phyloP scores from a whole-genome alignment of 2,113 vertebrate genomes.

The Cheirogaleus medius region DNA sequence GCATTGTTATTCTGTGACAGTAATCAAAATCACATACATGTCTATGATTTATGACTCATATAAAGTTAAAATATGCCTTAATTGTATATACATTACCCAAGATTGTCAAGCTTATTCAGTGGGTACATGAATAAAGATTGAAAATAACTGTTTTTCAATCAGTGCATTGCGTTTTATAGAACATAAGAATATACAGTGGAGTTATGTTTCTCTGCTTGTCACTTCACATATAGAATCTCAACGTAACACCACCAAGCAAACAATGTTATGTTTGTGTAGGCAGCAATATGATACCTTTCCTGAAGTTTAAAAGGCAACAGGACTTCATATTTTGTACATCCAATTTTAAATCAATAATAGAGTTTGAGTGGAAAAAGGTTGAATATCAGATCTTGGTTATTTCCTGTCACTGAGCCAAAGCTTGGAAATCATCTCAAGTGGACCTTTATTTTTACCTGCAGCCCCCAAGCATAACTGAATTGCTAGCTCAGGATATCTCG shows the following conservation, averaged over 20 bases:
- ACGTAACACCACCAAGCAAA: slow-evolving; percentile 43
- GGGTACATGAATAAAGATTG: slow-evolving; percentile 53
- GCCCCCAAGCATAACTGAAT: neutral
- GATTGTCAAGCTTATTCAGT: neutral
- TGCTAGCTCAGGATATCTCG: neutral
- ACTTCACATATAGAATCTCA: slow-evolving; percentile 66
- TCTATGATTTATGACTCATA: slow-evolving; percentile 29
- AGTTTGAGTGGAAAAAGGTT: slow-evolving; percentile 39
- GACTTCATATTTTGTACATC: slow-evolving; percentile 66
- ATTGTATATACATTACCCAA: slow-evolving; percentile 8
- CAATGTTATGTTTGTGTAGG: slow-evolving; percentile 40
- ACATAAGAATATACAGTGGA: slow-evolving; percentile 28
- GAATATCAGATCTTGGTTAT: slow-evolving; percentile 49
- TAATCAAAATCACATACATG: neutral
- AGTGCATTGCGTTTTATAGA: slow-evolving; percentile 43
- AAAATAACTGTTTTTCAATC: slow-evolving; percentile 66
- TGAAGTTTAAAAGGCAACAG: slow-evolving; percentile 60
- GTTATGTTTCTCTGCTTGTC: slow-evolving; percentile 62
- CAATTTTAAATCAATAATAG: slow-evolving; percentile 66
- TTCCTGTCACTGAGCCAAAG: slow-evolving; percentile 58
- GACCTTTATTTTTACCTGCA: slow-evolving; percentile 35
- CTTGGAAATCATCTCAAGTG: slow-evolving; percentile 18
- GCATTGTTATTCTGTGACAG: slow-evolving; percentile 25
- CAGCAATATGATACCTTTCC: slow-evolving; percentile 64
- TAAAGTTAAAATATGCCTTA: slow-evolving; percentile 16